Conservation (phyloP, 2,113 vertebrate genomes). For the Antidorcas marsupialis region DNA sequence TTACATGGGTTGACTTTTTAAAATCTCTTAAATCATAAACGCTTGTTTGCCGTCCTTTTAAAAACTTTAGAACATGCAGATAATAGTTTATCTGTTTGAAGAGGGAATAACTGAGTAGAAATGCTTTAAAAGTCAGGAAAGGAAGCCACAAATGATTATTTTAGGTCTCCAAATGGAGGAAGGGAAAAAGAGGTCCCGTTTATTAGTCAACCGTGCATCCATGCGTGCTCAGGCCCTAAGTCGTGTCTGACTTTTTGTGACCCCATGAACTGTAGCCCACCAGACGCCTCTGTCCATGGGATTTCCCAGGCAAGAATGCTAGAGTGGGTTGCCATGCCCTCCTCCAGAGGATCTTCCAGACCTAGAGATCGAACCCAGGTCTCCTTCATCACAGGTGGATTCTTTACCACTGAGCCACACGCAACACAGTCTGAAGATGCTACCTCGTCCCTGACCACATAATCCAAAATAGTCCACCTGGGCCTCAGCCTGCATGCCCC, state of each 20-base stretch:
- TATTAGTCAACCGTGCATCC: not conserved
- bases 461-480: not conserved
- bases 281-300: not conserved
- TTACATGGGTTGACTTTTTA: not conserved
- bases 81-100: not conserved
- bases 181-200: not conserved
- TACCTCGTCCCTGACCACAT: not conserved
- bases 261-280: not conserved
- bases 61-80: not conserved
- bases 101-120: not conserved
- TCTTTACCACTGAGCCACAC: not conserved
- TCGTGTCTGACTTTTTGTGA: not conserved
- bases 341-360: not conserved
- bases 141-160: not conserved
- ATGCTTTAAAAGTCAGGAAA: not conserved
- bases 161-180: not conserved
- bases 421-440: not conserved
- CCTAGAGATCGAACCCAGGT: not conserved
- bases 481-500: not conserved
- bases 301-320: not conserved
- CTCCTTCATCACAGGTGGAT: not conserved
- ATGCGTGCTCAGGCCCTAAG: not conserved
- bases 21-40: not conserved
- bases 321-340: not conserved
- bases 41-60: not conserved